Percentiles rank a stretch among this genome's conserved stretches.
Evolutionary conservation across 2,888 invertebrate genomes (phyloP).

Genomic region (Harpagoxenus sublaevis): DNA sequence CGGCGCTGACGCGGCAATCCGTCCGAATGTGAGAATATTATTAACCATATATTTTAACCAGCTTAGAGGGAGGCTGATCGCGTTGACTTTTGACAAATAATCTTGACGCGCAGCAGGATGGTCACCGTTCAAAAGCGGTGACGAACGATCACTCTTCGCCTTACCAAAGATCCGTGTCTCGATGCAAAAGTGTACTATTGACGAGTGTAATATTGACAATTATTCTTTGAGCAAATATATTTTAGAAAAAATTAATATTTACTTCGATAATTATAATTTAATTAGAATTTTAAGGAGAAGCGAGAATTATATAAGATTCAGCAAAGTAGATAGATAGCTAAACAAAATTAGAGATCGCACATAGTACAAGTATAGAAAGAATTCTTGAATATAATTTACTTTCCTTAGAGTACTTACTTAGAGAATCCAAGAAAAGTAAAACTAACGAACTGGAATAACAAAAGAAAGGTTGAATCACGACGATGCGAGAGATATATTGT

Average conservation of each 20-base stretch:
- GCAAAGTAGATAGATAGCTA: not conserved
- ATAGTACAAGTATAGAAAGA: not conserved
- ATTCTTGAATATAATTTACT: not conserved
- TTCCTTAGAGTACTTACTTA: not conserved
- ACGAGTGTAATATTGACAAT: not conserved
- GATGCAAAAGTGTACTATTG: not conserved
- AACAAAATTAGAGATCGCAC: not conserved
- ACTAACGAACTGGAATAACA: constrained; percentile 4
- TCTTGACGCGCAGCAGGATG: constrained; percentile 71
- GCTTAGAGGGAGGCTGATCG: constrained; percentile 51
- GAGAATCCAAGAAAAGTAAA: not conserved
- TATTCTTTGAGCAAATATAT: not conserved
- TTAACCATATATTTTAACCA: constrained; percentile 71
- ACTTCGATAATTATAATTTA: not conserved
- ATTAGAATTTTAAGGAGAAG: not conserved
- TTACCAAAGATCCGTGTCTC: not conserved
- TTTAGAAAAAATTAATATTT: not conserved
- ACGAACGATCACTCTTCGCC: constrained; percentile 58
- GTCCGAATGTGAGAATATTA: constrained; percentile 81
- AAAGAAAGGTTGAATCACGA: constrained; percentile 2
- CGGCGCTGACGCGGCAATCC: constrained; percentile 75
- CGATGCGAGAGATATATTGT: constrained; percentile 35
- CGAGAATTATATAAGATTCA: not conserved
- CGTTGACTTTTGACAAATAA: constrained; percentile 78
- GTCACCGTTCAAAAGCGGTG: constrained; percentile 49